Base-by-base conservation (phyloP, 37 sponge, comb jelly and placozoan genomes). In the Halichondria panicea region DNA sequence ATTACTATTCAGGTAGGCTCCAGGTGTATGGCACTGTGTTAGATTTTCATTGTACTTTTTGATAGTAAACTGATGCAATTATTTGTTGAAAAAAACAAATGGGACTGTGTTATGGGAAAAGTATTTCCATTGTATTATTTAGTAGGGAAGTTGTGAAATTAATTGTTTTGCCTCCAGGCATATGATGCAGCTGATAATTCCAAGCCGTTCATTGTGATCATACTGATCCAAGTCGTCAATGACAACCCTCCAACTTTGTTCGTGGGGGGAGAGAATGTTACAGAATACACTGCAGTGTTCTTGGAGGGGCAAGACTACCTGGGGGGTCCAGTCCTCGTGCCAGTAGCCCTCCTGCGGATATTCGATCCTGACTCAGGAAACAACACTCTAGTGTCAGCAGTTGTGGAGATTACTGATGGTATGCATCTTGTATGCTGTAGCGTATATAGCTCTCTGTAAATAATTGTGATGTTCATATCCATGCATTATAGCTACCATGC, bases 211-310 rank as follows among this genome's bases (percentile, higher is more conserved):
- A 39, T 31, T 18, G 27, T 84, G 3, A 77, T 65, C 1, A 50
- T 84, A 24, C 37, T 0, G 2, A 78, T 84, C 37, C 12, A 38
- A 9, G 43, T 71, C 1, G 53, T 88, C 46, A 89, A 89, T 79
- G 84, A 79, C 62, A 38, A 89, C 27, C 45, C 39, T 0, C 84
- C 69, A n/a, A 6, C 39, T 2, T 55, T 89, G 19, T n/a, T 50
- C 4, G 54, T 89, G 27, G 63, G 75, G 55, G 87, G 80, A 9
- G 6, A 0, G 11, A 68, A 42, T 41, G 21, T 12, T 4, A 45
- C 30, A 5, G 42, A 63, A 44, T 79, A 66, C 41, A 31, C 19
- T 18, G 40, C 46, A 0, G 40, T 13, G 1, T 86, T 65, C 43
- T 75, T 12, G 0, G 77, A 71, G 41, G 59, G 63, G 12, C 73